Conservation (phyloP, 2,113 vertebrate species). For the Strix aluco region DNA sequence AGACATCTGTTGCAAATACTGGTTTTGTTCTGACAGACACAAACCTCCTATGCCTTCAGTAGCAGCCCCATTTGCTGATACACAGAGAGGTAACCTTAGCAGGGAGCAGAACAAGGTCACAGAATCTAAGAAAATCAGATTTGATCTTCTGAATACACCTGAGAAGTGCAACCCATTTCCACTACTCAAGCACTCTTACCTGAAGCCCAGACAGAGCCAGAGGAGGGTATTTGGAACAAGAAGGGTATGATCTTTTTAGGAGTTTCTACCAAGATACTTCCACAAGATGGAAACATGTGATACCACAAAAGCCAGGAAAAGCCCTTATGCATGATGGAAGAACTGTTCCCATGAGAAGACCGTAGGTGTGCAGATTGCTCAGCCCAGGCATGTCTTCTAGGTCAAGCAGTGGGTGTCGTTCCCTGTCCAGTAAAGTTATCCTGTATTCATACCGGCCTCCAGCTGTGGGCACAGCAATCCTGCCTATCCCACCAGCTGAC, state of each 20-base stretch:
- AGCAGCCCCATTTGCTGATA: neutral
- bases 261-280: neutral
- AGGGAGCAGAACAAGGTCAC: neutral
- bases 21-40: neutral
- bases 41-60: neutral
- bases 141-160: neutral
- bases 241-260: neutral
- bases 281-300: neutral
- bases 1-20: neutral
- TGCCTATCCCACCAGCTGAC: neutral
- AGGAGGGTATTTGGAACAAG: neutral
- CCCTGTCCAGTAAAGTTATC: neutral
- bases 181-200: neutral
- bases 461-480: neutral
- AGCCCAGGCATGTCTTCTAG: neutral
- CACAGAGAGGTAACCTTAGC: neutral
- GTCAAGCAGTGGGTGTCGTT: neutral
- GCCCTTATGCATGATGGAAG: neutral
- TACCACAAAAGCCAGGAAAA: neutral
- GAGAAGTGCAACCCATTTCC: neutral
- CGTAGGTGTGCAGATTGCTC: neutral
- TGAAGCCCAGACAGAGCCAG: neutral
- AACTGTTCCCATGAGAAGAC: constrained; percentile 26
- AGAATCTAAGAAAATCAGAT: neutral
- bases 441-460: neutral